phyloP scores from a whole-genome alignment of 2,113 vertebrate species.

The Crypturellus undulatus region DNA sequence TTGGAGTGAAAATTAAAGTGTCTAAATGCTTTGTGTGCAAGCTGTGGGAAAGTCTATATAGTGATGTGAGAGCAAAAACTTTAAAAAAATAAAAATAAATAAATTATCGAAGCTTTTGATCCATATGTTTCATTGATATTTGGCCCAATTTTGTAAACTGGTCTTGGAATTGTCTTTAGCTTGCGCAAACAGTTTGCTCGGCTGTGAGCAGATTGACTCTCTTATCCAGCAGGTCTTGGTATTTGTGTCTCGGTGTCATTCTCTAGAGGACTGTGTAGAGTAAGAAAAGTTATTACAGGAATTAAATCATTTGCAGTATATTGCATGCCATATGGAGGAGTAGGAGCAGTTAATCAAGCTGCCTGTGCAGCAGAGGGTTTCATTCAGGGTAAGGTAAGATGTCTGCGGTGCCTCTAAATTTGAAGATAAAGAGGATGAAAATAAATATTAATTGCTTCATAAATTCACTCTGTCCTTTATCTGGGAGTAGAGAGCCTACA shows the following conservation, averaged over 20 bases:
- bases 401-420: background rate
- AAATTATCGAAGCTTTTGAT: background rate
- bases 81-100: background rate
- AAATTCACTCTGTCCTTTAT: background rate
- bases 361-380: accelerated
- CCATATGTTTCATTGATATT: background rate
- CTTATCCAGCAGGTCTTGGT: background rate
- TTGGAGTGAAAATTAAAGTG: constrained; percentile 55
- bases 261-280: background rate
- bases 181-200: background rate
- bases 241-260: accelerated
- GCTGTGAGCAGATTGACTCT: accelerated
- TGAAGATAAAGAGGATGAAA: background rate
- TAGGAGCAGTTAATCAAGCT: background rate
- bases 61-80: background rate
- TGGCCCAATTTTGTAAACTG: background rate
- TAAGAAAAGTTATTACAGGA: background rate
- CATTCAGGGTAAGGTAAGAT: background rate
- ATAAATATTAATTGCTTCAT: background rate
- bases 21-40: constrained; percentile 53
- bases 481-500: background rate
- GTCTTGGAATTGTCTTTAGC: background rate
- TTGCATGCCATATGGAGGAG: background rate
- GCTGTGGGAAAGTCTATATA: constrained; percentile 20
- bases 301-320: background rate